A percentile compares a stretch with the other conserved stretches of the same genome.
Conservation (phyloP, 2,888 invertebrate genomes). For the Drosophila cracens region DNA sequence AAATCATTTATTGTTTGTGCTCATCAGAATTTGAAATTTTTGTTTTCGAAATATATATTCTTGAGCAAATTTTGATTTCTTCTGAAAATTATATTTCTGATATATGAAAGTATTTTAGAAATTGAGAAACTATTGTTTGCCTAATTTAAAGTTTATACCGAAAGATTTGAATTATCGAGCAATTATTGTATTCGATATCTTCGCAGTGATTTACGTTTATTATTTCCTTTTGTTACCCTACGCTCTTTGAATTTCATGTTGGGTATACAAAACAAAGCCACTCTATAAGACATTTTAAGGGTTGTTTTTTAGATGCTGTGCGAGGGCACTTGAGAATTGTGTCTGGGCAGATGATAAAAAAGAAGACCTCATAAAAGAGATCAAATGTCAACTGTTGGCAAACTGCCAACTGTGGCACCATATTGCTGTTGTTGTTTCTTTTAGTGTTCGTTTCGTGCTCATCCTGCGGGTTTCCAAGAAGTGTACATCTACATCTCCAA, state of each 20-base stretch:
- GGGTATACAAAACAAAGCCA: conserved; percentile 3
- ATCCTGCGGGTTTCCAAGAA: conserved; percentile 65
- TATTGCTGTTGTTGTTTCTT: conserved; percentile 42
- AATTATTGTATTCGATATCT: conserved; percentile 10
- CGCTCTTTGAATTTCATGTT: conserved; percentile 33
- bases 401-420: conserved; percentile 31
- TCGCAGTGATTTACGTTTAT: conserved; percentile 8
- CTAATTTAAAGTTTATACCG: not conserved
- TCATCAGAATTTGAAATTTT: not conserved
- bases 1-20: not conserved
- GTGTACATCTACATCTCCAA: conserved; percentile 53
- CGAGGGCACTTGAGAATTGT: conserved; percentile 50
- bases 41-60: not conserved
- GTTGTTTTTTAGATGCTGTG: conserved; percentile 26
- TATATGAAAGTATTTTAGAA: not conserved
- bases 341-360: conserved; percentile 40
- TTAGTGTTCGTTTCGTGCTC: conserved; percentile 12
- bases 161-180: not conserved
- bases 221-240: conserved; percentile 6
- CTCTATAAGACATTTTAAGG: conserved; percentile 27
- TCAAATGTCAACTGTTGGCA: conserved; percentile 70
- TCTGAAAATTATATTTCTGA: not conserved
- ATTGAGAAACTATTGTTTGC: not conserved
- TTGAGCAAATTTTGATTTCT: not conserved
- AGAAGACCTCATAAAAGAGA: conserved; percentile 75